phyloP scores from a whole-genome alignment of 2,113 vertebrate species.

The Neodontobutis hainanensis region DNA sequence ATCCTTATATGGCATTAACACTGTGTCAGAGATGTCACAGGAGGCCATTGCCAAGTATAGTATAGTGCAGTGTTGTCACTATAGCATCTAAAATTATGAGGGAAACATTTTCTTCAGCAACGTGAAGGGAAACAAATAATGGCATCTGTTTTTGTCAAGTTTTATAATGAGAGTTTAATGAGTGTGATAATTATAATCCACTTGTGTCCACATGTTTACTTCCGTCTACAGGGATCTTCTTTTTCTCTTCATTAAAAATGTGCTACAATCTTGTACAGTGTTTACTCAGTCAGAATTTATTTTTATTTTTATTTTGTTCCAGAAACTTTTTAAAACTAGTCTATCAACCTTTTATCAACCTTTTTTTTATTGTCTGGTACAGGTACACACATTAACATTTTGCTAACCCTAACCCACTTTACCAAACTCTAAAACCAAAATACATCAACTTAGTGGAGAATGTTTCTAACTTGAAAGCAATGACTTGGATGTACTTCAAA shows the following conservation, averaged over 20 bases:
- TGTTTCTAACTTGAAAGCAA: too few relatives aligned
- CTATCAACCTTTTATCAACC: too few relatives aligned
- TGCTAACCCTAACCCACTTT: too few relatives aligned
- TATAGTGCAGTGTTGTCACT: neutral
- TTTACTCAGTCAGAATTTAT: slow-evolving; percentile 18
- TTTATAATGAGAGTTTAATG: slow-evolving; percentile 73
- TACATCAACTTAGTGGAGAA: too few relatives aligned
- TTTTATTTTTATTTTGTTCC: neutral
- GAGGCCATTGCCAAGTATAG: neutral
- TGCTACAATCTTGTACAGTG: neutral
- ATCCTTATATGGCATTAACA: neutral
- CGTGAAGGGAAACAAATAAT: slow-evolving; percentile 49
- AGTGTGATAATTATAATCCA: slow-evolving; percentile 68
- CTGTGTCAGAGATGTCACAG: neutral
- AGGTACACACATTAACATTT: too few relatives aligned
- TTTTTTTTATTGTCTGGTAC: too few relatives aligned
- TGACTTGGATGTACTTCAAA: too few relatives aligned
- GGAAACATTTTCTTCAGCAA: slow-evolving; percentile 2
- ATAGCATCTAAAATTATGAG: neutral
- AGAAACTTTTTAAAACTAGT: too few relatives aligned
- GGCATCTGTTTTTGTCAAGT: slow-evolving; percentile 58
- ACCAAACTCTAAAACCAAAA: too few relatives aligned
- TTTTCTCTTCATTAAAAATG: slow-evolving; percentile 1
- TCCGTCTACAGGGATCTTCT: slow-evolving; percentile 51
- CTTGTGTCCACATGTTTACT: slow-evolving; percentile 57